phyloP scores from a whole-genome alignment of 2,797 vertebrate genomes.

The Artibeus lituratus region DNA sequence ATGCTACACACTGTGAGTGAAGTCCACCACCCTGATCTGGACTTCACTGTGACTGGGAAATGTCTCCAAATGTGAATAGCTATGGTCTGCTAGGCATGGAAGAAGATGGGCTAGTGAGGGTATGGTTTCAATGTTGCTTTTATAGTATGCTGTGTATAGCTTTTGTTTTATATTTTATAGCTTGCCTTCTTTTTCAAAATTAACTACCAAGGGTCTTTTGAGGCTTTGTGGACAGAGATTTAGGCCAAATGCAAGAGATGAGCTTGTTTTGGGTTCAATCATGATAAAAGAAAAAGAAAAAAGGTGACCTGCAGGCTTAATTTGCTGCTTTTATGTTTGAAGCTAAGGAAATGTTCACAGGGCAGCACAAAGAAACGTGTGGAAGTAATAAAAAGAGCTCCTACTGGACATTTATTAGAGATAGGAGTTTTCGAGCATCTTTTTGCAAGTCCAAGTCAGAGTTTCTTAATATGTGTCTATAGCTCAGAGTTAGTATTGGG shows the following conservation, averaged over 20 bases:
- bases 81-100: background rate
- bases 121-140: background rate
- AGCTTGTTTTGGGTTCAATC: constrained; percentile 1
- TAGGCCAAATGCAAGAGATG: constrained; percentile 15
- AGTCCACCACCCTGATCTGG: rapidly evolving
- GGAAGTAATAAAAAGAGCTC: background rate
- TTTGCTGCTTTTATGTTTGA: constrained; percentile 21
- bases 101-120: background rate
- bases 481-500: background rate
- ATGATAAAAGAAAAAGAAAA: background rate
- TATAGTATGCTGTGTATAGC: background rate
- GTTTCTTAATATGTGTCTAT: background rate
- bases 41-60: background rate
- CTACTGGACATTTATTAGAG: background rate
- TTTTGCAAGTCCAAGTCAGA: background rate
- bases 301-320: background rate
- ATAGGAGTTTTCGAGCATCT: background rate
- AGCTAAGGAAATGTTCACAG: background rate
- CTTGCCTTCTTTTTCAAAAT: background rate
- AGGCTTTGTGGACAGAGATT: background rate
- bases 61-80: background rate
- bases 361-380: background rate
- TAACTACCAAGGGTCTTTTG: background rate
- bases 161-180: constrained; percentile 27
- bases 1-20: rapidly evolving